A percentile compares a stretch with the other conserved stretches of the same genome.
These are phyloP conservation scores for Protosalanx chinensis DNA, from an alignment of 2,797 vertebrate genomes.

Conservation along the genomic window DNA sequence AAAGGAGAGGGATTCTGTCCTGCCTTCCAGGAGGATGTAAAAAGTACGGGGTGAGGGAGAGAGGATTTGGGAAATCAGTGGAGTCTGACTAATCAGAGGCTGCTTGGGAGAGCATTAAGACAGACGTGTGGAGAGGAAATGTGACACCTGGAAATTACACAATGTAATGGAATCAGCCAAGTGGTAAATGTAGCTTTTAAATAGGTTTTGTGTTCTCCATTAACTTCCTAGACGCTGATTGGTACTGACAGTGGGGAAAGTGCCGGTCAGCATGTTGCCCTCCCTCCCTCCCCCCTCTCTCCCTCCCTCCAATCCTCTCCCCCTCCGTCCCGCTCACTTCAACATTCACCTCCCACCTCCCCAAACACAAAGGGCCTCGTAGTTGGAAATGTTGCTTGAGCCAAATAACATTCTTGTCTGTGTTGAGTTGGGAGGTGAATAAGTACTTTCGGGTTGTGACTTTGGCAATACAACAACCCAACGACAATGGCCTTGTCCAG, in stretches of 20 bases:
- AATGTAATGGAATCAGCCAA: constrained; percentile 98
- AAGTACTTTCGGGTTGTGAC: constrained; percentile 25
- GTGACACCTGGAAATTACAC: constrained; percentile 98
- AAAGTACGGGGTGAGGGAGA: constrained; percentile 45
- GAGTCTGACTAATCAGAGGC: constrained; percentile 75
- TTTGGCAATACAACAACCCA: background rate
- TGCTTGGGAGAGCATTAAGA: constrained; percentile 78
- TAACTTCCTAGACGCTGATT: constrained; percentile 91
- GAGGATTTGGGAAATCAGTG: constrained; percentile 67
- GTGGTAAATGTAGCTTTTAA: constrained; percentile 99
- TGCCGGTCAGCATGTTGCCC: constrained; percentile 80
- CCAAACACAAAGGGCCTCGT: constrained; percentile 51
- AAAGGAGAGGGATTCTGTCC: constrained; percentile 58
- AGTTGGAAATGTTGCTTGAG: constrained; percentile 50
- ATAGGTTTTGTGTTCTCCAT: constrained; percentile 97
- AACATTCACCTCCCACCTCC: background rate
- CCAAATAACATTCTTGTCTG: constrained; percentile 48
- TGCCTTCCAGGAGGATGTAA: constrained; percentile 60
- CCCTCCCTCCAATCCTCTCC: background rate
- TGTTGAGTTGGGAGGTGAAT: constrained; percentile 30
- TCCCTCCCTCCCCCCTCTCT: constrained; percentile 42
- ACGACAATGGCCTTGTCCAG: background rate
- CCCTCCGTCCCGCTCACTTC: constrained; percentile 1
- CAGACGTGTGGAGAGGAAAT: constrained; percentile 82
- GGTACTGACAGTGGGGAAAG: constrained; percentile 82